Conservation (phyloP, 2,888 invertebrate genomes). For the Timema cristinae region DNA sequence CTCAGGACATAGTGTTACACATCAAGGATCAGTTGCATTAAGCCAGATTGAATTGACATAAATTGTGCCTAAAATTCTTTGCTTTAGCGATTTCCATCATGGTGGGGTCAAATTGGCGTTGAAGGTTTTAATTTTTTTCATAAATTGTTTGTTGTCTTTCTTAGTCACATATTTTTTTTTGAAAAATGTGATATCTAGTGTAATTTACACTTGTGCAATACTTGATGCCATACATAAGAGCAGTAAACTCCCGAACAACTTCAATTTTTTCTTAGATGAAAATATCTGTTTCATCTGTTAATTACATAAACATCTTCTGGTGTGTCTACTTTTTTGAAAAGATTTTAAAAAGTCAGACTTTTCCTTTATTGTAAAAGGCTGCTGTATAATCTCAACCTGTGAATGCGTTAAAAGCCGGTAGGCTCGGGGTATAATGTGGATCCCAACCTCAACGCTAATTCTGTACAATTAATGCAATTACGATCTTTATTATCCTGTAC, state of each 20-base stretch:
- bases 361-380: background rate
- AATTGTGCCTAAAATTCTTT: constrained; percentile 34
- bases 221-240: constrained; percentile 37
- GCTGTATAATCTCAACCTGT: constrained; percentile 16
- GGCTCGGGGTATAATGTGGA: constrained; percentile 28
- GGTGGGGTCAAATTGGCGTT: constrained; percentile 27
- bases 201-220: constrained; percentile 37
- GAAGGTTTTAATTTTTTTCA: too few species aligned
- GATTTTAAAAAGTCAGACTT: too few species aligned
- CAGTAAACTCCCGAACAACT: constrained; percentile 39
- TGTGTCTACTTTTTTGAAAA: background rate
- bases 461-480: constrained; percentile 35
- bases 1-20: background rate
- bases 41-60: constrained; percentile 38
- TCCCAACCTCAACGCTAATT: constrained; percentile 36
- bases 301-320: background rate
- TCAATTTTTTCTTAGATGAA: constrained; percentile 1
- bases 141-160: constrained; percentile 15
- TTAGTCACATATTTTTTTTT: background rate
- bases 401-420: constrained; percentile 14
- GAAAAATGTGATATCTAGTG: constrained; percentile 35
- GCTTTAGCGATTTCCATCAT: constrained; percentile 26
- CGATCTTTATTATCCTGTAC: constrained; percentile 28
- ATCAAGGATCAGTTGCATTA: constrained; percentile 35
- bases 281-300: background rate